Evolutionary conservation across 1,140 invertebrate species (phyloP).

Genomic region (Melipona quadrifasciata): DNA sequence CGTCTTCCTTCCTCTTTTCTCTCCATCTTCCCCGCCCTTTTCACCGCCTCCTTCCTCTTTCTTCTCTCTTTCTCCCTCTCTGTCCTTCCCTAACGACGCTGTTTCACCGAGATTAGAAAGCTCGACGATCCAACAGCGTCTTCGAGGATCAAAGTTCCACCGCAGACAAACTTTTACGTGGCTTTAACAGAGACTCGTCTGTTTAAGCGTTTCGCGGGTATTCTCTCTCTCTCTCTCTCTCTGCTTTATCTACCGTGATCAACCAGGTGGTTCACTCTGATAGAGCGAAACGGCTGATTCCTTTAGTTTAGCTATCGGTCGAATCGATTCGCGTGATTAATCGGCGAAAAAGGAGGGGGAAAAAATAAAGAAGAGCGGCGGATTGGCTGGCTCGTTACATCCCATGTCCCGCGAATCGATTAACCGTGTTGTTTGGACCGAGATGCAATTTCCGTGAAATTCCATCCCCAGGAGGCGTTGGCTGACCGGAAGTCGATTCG

Average conservation of each 20-base stretch:
- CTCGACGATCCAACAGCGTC: constrained; percentile 33
- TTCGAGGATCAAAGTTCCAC: constrained; percentile 56
- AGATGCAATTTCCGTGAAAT: constrained; percentile 59
- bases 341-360: background rate
- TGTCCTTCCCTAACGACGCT: background rate
- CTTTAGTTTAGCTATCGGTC: background rate
- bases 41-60: background rate
- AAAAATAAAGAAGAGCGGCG: background rate
- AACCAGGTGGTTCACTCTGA: background rate
- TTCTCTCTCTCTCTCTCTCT: background rate
- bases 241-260: constrained; percentile 15
- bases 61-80: background rate
- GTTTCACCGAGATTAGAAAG: constrained; percentile 62
- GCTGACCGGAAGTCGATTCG: constrained; percentile 63
- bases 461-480: constrained; percentile 55
- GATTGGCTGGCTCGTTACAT: constrained; percentile 22
- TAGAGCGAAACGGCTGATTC: background rate
- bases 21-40: no score
- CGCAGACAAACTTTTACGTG: constrained; percentile 37
- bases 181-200: background rate
- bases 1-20: background rate
- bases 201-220: constrained; percentile 20
- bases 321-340: constrained; percentile 19
- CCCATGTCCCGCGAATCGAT: constrained; percentile 54
- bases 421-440: constrained; percentile 57